Base-by-base conservation (phyloP, 2,888 invertebrate genomes). In the Meiosimyza platycephala region DNA sequence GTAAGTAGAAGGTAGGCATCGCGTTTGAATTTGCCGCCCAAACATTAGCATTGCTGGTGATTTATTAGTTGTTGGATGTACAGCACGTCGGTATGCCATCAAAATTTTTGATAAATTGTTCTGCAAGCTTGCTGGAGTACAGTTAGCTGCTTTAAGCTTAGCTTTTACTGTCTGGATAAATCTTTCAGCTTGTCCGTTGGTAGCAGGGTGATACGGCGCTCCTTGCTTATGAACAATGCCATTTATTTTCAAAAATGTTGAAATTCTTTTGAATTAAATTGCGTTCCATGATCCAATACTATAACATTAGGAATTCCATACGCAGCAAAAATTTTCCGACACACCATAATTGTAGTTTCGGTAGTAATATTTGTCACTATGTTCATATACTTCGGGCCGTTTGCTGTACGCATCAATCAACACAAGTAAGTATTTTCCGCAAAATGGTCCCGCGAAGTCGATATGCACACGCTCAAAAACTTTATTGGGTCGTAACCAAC, bases 391-490 rank as follows among this genome's bases (percentile, higher is more conserved):
- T 74, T 87, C 86, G 2, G 83, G 79, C 85, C 33, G 22, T 60
- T 60, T 60, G 0, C 85, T 83, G 75, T 79, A 80, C 6, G 85
- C 78, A 74, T 88, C 86, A 5, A 84, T 79, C 3, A 86, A 76
- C 15, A 88, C 75, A 5, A 86, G 73, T 48, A 82, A 82, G 15
- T 68, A 51, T 16, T 16, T 15, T 12, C 50, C 22, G 22, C 11
- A 22, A n/a, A 18, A 65, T 50, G 15, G 72, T 40, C 16, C 67
- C 65, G 82, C 70, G 60, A 79, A 54, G 54, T 54, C 54, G 16
- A 54, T 9, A 54, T 54, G 54, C 16, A 55, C 72, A 66, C 78
- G 75, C 22, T 78, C 55, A 65, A 76, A 80, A 12, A 77, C 77
- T 28, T 74, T 22, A 15, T 59, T 52, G n/a, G 77, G 73, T 9